Base-by-base conservation (phyloP, 1,140 invertebrate genomes). In the Aphelinus atriplicis region DNA sequence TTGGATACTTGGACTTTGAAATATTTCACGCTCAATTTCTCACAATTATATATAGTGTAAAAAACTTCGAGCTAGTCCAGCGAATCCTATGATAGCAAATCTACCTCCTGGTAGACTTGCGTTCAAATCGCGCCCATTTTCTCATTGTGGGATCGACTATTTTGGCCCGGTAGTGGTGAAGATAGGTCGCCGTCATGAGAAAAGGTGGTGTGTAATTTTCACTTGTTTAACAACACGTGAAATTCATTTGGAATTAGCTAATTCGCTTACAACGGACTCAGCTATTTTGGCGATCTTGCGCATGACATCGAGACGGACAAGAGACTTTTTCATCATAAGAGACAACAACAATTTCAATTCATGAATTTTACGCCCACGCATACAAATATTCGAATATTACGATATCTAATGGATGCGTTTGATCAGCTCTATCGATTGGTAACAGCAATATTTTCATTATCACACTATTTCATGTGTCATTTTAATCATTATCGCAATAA, bases 151-250 rank as follows among this genome's bases (percentile, higher is more conserved):
- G 0, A 53, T 82, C 5, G 82, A 85, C 66, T 85, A 79, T 56
- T 82, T 80, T 64, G 80, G 81, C 1, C 82, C 82, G 0, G 51
- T 84, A 50, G 72, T 78, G n/a, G 69, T 81, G 0, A 80, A 74
- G 43, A 78, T 78, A 7, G 77, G 79, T 4, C 57, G 81, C 66
- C 70, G 76, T 0, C 68, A 10, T 5, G 77, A 83, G 26, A 87
- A 86, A 67, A 60, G 81, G 7, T 87, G 80, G 62, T 75, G 84
- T 4, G 80, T 77, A 10, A 42, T 89, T 2, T 84, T 84, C 42
- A 81, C 79, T 0, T 82, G 80, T 56, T 26, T 82, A 2, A 78
- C 75, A 0, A 76, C 78, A 2, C 55, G 79, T 58, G 81, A 79
- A 0, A 75, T 83, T 6, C 79, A 83, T 45, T 45, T 84, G 2